A percentile compares a stretch with the other conserved stretches of the same genome.
Evolutionary conservation across 92 coral and sea anemone genomes (phyloP).

Genomic region (Epizoanthus fatuus): DNA sequence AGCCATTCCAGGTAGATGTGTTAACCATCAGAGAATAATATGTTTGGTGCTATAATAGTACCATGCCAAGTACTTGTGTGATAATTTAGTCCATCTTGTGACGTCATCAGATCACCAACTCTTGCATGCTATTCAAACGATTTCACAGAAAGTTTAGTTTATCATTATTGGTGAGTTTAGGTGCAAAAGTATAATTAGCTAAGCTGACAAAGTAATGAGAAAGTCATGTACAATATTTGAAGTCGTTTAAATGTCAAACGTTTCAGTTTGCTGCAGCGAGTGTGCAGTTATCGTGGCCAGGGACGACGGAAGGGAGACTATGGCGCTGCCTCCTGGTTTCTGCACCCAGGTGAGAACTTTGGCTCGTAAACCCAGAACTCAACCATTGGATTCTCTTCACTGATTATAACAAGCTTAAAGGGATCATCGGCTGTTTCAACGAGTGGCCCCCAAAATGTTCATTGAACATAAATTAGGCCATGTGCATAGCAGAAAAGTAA

Average conservation of each 20-base stretch:
- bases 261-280: slow-evolving; percentile 88
- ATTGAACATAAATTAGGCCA: too few species aligned
- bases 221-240: too few species aligned
- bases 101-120: too few species aligned
- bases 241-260: background rate
- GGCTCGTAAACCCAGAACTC: background rate
- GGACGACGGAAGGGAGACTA: slow-evolving; percentile 91
- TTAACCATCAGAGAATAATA: too few species aligned
- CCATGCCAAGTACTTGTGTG: too few species aligned
- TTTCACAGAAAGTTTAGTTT: background rate
- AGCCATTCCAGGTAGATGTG: background rate
- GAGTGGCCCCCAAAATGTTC: too few species aligned
- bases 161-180: background rate
- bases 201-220: background rate
- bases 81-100: too few species aligned
- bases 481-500: too few species aligned
- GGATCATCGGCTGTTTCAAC: too few species aligned
- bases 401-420: too few species aligned
- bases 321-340: slow-evolving; percentile 95
- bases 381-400: background rate
- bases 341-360: slow-evolving; percentile 87
- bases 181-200: background rate
- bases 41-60: too few species aligned
- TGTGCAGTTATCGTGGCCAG: slow-evolving; percentile 92
- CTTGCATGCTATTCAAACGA: too few species aligned